Evolutionary conservation across 2,797 vertebrate genomes (phyloP).

Genomic region (Calcarius lapponicus): DNA sequence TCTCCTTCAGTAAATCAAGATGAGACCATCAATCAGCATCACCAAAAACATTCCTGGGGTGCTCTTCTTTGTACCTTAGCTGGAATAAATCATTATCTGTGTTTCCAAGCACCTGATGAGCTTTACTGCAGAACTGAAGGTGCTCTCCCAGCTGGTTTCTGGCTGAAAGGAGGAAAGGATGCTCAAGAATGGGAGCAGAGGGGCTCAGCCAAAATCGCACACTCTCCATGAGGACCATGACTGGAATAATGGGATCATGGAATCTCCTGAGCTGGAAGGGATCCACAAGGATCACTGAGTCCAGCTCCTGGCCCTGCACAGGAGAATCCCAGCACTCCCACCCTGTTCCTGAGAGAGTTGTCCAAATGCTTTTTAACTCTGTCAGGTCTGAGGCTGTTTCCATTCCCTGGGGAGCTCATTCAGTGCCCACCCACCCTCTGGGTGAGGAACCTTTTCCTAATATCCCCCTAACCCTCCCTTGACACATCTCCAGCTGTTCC

Average conservation of each 20-base stretch:
- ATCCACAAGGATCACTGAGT: neutral
- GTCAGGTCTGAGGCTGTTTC: neutral
- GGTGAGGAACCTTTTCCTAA: neutral
- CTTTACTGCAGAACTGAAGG: neutral
- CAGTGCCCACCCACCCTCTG: neutral
- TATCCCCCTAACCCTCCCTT: neutral
- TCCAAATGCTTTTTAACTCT: neutral
- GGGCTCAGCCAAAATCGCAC: neutral
- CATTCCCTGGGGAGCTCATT: neutral
- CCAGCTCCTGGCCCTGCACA: neutral
- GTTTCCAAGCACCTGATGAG: neutral
- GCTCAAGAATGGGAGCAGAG: fast-evolving
- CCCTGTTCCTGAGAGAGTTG: fast-evolving
- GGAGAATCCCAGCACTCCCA: neutral
- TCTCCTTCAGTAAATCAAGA: neutral
- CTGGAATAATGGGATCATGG: neutral
- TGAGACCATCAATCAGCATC: neutral
- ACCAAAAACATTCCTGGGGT: neutral
- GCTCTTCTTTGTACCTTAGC: neutral
- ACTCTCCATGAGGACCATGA: fast-evolving
- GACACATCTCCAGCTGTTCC: neutral
- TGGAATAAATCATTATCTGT: neutral
- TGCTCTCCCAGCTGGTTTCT: neutral
- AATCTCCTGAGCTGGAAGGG: neutral
- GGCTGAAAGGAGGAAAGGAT: neutral